phyloP scores from a whole-genome alignment of 2,888 invertebrate genomes.

The Drosophila parthenogenetica region DNA sequence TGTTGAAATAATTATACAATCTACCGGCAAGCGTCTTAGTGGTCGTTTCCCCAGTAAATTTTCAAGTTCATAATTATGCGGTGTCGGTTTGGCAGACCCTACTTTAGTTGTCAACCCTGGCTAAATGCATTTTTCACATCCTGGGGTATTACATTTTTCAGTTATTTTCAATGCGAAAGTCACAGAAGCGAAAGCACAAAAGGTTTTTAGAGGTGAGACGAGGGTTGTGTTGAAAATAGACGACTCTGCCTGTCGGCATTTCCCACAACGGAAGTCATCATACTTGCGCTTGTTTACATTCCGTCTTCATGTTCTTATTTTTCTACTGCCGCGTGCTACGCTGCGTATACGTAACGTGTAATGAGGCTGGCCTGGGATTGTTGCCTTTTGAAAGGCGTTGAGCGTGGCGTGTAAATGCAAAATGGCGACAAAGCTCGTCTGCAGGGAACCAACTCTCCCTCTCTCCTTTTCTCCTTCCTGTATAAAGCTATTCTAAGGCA shows the following conservation, averaged over 20 bases:
- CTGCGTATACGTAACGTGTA: conserved; percentile 75
- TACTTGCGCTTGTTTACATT: conserved; percentile 76
- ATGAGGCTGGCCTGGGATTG: conserved; percentile 62
- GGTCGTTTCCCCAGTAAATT: conserved; percentile 40
- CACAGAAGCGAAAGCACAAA: conserved; percentile 58
- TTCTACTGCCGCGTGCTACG: conserved; percentile 23
- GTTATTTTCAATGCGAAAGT: conserved; percentile 70
- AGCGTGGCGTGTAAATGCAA: conserved; percentile 80
- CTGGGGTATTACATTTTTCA: conserved; percentile 59
- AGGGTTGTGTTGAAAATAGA: neutral
- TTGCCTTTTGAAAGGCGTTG: conserved; percentile 74
- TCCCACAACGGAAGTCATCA: conserved; percentile 78
- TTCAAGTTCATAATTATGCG: conserved; percentile 82
- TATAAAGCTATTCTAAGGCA: conserved; percentile 74
- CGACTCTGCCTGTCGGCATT: conserved; percentile 66
- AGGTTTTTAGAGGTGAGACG: conserved; percentile 33
- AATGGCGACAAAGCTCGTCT: conserved; percentile 82
- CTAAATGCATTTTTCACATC: conserved; percentile 60
- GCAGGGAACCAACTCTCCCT: conserved; percentile 58
- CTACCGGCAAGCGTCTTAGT: conserved; percentile 44
- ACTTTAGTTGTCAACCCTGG: conserved; percentile 10
- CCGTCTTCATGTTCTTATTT: conserved; percentile 34
- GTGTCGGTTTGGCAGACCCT: conserved; percentile 19
- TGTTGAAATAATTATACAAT: conserved; percentile 76
- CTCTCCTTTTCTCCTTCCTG: conserved; percentile 1